A percentile compares a stretch with the other conserved stretches of the same genome.
Evolutionary conservation across 2,888 invertebrate genomes (phyloP).

Genomic region (Lithosia quadra): DNA sequence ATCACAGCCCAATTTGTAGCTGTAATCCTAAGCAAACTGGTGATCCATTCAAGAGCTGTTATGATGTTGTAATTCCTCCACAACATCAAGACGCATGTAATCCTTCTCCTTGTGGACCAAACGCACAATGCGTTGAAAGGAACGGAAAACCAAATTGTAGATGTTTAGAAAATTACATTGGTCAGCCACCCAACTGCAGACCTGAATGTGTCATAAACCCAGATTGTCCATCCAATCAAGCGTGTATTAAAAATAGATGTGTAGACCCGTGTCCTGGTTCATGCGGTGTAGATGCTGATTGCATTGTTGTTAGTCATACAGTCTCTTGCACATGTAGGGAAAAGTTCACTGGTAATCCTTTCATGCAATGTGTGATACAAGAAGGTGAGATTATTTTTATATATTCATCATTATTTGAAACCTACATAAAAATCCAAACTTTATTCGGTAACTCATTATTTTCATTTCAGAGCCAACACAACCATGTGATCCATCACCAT

Average conservation of each 20-base stretch:
- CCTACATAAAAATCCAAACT: not conserved
- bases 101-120: constrained; percentile 94
- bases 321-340: constrained; percentile 93
- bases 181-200: constrained; percentile 93
- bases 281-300: constrained; percentile 93
- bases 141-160: constrained; percentile 91
- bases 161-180: constrained; percentile 92
- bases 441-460: not conserved
- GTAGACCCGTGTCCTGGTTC: constrained; percentile 94
- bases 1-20: constrained; percentile 95
- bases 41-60: constrained; percentile 93
- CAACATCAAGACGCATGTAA: constrained; percentile 88
- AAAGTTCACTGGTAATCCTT: constrained; percentile 94
- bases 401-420: not conserved
- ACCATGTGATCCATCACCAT: constrained; percentile 95
- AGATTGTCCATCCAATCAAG: constrained; percentile 92
- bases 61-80: constrained; percentile 80
- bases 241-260: constrained; percentile 93
- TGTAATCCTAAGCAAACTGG: constrained; percentile 92
- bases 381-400: constrained; percentile 72
- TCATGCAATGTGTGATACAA: constrained; percentile 90
- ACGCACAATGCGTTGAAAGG: constrained; percentile 90
- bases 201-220: constrained; percentile 94
- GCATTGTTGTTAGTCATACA: constrained; percentile 92
- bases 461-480: constrained; percentile 86